Base-by-base conservation (phyloP, 2,797 vertebrate species). In the Acanthis flammea region DNA sequence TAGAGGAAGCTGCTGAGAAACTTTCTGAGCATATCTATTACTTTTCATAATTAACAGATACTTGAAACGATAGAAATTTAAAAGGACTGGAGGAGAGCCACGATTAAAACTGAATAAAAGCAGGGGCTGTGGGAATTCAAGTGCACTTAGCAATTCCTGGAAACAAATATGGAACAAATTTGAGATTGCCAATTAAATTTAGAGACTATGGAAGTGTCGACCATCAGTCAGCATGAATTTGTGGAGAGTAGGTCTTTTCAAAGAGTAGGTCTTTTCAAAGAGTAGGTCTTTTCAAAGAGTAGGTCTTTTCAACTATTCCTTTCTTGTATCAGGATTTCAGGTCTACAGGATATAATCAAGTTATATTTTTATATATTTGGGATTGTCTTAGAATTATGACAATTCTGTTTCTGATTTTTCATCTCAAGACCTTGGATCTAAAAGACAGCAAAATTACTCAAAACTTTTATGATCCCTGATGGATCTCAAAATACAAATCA, bases 1-100 rank as follows among this genome's bases (percentile, higher is more conserved):
- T 71, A 68, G 39, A 65, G 13, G 21, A 91, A 94, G 27, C 48
- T 77, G 39, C 31, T 75, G 73, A 90, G 62, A 58, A 91, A 54
- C 7, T 73, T 79, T 60, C 54, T 76, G 53, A 93, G 30, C 25
- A 37, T 80, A 74, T 75, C 57, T 58, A 72, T 94, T 86, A 68
- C 31, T 84, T 61, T 70, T 90, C 37, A 70, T 86, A 95, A 92
- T 94, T 94, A 96, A 78, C 33, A 94, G 72, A 75, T 6, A 44
- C 37, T 71, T 90, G 44, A 91, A 86, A 90, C n/a, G 54, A 58
- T 5, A 70, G 54, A 75, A 68, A 90, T 70, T 78, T 92, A 50
- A 92, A 88, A 90, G 51, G 17, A 72, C 55, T 84, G 82, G 51
- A 95, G 12, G 4, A 84, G 2, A 70, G 31, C 51, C 70, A 90